These are phyloP conservation scores for Ptychodera flava DNA, from an alignment of 35 echinoderm and acorn worm genomes.

Conservation along the genomic window DNA sequence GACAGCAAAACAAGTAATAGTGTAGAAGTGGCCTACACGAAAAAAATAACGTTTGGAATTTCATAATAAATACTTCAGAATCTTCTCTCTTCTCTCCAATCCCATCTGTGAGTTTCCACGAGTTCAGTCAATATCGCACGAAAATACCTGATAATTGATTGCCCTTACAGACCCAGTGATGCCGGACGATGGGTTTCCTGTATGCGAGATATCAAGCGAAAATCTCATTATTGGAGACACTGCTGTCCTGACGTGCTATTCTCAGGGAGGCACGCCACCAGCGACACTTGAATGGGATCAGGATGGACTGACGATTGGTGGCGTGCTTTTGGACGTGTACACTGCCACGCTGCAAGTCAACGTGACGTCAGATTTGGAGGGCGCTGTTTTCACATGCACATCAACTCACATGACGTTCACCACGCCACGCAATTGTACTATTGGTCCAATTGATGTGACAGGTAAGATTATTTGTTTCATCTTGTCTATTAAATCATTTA, in stretches of 20 bases:
- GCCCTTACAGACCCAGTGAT: neutral
- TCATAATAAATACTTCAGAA: no score
- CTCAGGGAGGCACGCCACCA: neutral
- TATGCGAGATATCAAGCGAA: neutral
- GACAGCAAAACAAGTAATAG: no score
- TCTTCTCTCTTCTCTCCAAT: no score
- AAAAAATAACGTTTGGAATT: no score
- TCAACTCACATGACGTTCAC: neutral
- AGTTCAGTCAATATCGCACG: no score
- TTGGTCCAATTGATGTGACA: neutral
- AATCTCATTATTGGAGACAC: neutral
- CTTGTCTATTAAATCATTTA: no score
- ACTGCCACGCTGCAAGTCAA: neutral
- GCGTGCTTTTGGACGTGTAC: neutral
- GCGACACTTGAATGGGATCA: neutral
- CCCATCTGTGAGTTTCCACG: no score
- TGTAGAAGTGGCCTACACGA: no score
- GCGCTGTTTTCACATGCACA: neutral
- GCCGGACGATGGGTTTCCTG: no score
- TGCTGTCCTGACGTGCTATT: neutral
- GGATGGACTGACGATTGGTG: neutral
- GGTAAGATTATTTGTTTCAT: no score
- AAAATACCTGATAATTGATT: no score
- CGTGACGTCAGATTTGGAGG: neutral
- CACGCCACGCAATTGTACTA: neutral